Base-by-base conservation (phyloP, 1,140 invertebrate species). In the Conus betulinus region DNA sequence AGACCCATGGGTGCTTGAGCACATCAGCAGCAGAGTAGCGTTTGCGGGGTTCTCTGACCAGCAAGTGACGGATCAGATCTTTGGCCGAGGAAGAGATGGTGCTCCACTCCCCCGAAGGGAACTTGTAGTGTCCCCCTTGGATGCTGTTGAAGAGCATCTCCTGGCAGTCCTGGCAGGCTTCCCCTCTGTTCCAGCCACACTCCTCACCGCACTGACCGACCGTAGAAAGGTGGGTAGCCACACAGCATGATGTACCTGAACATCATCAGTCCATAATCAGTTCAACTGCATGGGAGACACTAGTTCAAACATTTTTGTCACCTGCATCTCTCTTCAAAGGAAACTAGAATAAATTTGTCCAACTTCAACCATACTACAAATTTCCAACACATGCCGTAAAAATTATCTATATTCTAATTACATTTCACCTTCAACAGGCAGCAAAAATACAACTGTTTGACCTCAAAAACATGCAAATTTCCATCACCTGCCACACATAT, bases 101-200 rank as follows among this genome's bases (percentile, higher is more conserved):
- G 78, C 96, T 94, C 99, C 99, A 99, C 93, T 99, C 99, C 87
- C 96, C 96, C 55, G 98, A 97, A 0, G 98, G 98, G 95, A 99
- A 99, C 88, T 98, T 97, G 95, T 98, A 99, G 60, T 97, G 96
- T 91, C 98, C 98, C 87, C 97, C 97, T 95, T 98, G 97, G 89
- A 97, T 97, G 79, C 95, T 92, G 71, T 94, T 95, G 91, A 97
- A 97, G 7, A 97, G 94, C 90, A 94, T 94, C 76, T 96, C 95
- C 94, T 95, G 95, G 90, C 95, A 95, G 74, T 91, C 92, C 51
- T 93, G 90, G 83, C 95, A 99, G 94, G 98, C 97, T 93, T 98
- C 98, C 53, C 99, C 99, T 89, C 97, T 96, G 95, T 99, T 98
- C 99, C 99, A 99, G 89, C 98, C 98, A 96, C 99, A 99, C 92